Conservation (phyloP, 2,888 invertebrate genomes). For the Yponomeuta plumbellus region DNA sequence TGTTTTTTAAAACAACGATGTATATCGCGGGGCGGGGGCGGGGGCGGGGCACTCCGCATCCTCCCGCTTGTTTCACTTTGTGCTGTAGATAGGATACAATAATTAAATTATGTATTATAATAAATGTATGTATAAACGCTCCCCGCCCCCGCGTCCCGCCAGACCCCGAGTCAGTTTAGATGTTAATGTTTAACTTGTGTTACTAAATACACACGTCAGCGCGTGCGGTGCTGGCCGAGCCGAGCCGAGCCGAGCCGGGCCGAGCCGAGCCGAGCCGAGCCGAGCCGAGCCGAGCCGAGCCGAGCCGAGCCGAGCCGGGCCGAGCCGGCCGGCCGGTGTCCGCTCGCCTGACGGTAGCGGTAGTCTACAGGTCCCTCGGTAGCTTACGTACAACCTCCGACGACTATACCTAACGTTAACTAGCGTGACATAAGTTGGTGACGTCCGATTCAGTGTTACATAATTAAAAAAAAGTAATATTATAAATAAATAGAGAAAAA, state of each 20-base stretch:
- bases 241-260: no score
- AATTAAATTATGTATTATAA: slow-evolving; percentile 8
- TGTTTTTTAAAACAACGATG: slow-evolving; percentile 29
- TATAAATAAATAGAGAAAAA: slow-evolving; percentile 33
- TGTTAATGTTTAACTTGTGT: slow-evolving; percentile 24
- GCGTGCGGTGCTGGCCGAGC: no score
- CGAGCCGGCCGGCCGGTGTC: neutral
- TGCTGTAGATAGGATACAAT: slow-evolving; percentile 13
- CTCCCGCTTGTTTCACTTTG: neutral
- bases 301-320: no score
- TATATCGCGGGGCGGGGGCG: neutral
- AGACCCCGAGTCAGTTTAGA: slow-evolving; percentile 27
- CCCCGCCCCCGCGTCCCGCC: neutral
- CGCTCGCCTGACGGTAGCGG: slow-evolving; percentile 18
- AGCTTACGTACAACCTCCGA: slow-evolving; percentile 31
- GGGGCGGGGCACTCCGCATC: neutral
- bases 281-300: no score
- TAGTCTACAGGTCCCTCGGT: slow-evolving; percentile 33
- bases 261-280: no score
- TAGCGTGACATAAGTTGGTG: slow-evolving; percentile 60
- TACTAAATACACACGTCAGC: slow-evolving; percentile 22
- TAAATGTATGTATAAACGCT: neutral
- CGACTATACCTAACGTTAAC: slow-evolving; percentile 44
- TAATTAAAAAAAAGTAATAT: slow-evolving; percentile 33
- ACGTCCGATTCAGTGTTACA: slow-evolving; percentile 66